Evolutionary conservation across 2,888 invertebrate genomes (phyloP).

Genomic region (Melieria crassipennis): DNA sequence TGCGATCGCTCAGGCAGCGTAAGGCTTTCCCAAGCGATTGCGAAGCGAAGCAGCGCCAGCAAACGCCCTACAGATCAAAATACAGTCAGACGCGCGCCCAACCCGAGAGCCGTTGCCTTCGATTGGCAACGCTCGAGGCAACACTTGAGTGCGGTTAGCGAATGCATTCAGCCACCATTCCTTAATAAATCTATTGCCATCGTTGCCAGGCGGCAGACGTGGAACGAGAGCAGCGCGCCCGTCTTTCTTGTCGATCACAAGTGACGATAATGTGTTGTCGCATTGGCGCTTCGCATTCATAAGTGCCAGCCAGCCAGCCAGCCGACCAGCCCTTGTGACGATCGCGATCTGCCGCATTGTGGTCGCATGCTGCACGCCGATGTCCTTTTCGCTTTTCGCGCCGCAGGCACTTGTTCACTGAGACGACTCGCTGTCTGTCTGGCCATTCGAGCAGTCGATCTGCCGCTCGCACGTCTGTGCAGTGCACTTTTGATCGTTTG

Average conservation of each 20-base stretch:
- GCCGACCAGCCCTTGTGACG: not conserved
- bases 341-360: not conserved
- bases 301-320: not conserved
- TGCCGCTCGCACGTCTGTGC: not conserved
- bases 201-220: too few species aligned
- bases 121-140: too few species aligned
- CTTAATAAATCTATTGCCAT: not conserved
- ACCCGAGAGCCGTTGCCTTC: conserved; percentile 22
- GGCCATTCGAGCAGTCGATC: not conserved
- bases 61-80: conserved; percentile 25
- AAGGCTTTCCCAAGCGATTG: conserved; percentile 23
- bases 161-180: not conserved
- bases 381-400: not conserved
- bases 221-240: too few species aligned
- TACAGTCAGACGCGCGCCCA: conserved; percentile 31
- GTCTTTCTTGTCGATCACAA: conserved; percentile 46
- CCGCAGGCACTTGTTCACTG: not conserved
- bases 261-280: conserved; percentile 57
- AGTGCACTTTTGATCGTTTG: conserved; percentile 1
- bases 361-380: not conserved
- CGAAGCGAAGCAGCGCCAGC: conserved; percentile 16
- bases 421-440: not conserved
- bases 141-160: not conserved
- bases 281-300: conserved; percentile 46
- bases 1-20: conserved; percentile 20